Conservation (phyloP, 2,888 invertebrate species). For the Caenorhabditis zanzibari region DNA sequence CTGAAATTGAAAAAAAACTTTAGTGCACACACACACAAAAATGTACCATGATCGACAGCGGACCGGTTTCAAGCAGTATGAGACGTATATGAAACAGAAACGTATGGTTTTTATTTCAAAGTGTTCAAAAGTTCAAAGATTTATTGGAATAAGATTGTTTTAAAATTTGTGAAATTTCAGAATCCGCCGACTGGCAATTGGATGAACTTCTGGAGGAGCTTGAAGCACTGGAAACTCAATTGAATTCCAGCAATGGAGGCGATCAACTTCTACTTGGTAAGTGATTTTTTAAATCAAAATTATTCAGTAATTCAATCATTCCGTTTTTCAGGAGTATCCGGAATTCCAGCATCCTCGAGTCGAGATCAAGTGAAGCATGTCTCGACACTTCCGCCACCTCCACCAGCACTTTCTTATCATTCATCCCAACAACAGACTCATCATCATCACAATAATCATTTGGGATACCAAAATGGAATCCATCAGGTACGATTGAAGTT, state of each 20-base stretch:
- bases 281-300: no score
- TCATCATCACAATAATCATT: constrained; percentile 34
- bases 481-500: constrained; percentile 23
- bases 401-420: constrained; percentile 36
- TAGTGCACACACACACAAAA: constrained; percentile 30
- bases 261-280: constrained; percentile 88
- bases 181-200: constrained; percentile 96
- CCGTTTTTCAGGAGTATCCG: constrained; percentile 58
- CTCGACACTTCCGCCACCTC: constrained; percentile 35
- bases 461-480: constrained; percentile 50
- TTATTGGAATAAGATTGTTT: no score
- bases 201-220: constrained; percentile 97
- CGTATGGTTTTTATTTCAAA: constrained; percentile 39
- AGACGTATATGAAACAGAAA: constrained; percentile 61
- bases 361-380: constrained; percentile 36
- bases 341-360: constrained; percentile 56
- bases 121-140: background rate
- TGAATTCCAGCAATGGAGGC: constrained; percentile 77
- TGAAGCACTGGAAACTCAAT: constrained; percentile 91
- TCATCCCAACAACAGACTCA: constrained; percentile 17
- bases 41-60: constrained; percentile 47
- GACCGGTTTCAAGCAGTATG: constrained; percentile 60
- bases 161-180: no score
- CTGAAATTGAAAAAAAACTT: constrained; percentile 15
- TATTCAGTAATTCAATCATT: no score